phyloP scores from a whole-genome alignment of 2,888 invertebrate species.

The Malacosoma neustria region DNA sequence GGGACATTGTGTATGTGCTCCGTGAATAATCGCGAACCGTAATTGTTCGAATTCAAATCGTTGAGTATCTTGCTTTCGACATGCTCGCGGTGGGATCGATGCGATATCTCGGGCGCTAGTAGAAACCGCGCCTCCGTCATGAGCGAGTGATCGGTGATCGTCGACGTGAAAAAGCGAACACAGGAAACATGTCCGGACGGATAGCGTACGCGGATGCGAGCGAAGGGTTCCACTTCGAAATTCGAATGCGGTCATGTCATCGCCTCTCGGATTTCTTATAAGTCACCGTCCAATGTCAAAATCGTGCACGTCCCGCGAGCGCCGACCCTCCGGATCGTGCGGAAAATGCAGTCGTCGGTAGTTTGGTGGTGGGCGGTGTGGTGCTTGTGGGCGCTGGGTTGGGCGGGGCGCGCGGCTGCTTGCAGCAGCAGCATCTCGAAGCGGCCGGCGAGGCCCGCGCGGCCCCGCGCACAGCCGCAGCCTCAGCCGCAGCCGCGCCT shows the following conservation, averaged over 20 bases:
- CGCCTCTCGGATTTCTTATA: conserved; percentile 71
- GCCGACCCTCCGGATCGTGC: conserved; percentile 64
- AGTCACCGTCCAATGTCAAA: conserved; percentile 75
- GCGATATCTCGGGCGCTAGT: conserved; percentile 67
- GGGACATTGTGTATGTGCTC: conserved; percentile 72
- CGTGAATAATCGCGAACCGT: conserved; percentile 59
- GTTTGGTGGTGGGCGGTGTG: conserved; percentile 69
- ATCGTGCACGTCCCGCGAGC: conserved; percentile 68
- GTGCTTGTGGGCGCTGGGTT: conserved; percentile 55
- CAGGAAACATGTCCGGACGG: conserved; percentile 74
- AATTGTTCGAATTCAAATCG: conserved; percentile 38
- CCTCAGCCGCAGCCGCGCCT: conserved; percentile 89
- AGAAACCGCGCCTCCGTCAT: conserved; percentile 73
- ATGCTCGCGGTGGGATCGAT: conserved; percentile 65
- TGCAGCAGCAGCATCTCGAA: conserved; percentile 71
- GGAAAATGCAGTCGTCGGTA: conserved; percentile 71
- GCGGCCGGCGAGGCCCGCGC: conserved; percentile 65
- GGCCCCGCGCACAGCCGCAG: conserved; percentile 64
- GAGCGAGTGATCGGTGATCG: conserved; percentile 74
- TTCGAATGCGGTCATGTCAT: conserved; percentile 75
- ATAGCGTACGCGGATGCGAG: conserved; percentile 70
- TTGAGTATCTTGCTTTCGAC: conserved; percentile 60
- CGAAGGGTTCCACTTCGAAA: conserved; percentile 73
- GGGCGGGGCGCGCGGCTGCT: conserved; percentile 31
- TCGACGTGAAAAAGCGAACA: conserved; percentile 71